A percentile compares a stretch with the other conserved stretches of the same genome.
Conservation (phyloP, 1,140 invertebrate species). For the Drosophila pallidifrons region DNA sequence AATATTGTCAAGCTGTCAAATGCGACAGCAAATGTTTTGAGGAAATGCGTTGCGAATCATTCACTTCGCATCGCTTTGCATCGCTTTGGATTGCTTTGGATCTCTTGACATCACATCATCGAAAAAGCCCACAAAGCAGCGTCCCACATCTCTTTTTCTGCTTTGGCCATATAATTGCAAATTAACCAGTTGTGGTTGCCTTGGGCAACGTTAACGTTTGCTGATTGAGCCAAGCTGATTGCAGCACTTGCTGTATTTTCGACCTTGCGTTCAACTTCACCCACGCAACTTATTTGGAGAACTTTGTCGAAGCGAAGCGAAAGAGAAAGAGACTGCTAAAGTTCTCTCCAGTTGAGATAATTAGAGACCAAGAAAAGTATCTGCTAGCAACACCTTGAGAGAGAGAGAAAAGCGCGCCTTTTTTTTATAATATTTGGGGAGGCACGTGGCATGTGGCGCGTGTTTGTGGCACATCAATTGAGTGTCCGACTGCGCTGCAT, state of each 20-base stretch:
- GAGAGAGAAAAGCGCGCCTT: conserved; percentile 34
- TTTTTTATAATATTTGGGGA: not conserved
- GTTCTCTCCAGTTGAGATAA: conserved; percentile 12
- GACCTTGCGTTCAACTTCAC: conserved; percentile 36
- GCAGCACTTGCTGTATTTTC: conserved; percentile 24
- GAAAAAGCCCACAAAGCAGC: not conserved
- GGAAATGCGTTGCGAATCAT: conserved; percentile 72
- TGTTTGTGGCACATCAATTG: conserved; percentile 53
- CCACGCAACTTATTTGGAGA: conserved; percentile 32
- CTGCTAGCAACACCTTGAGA: conserved; percentile 33
- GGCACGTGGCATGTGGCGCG: conserved; percentile 58
- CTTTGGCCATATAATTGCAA: conserved; percentile 40
- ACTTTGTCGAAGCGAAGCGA: conserved; percentile 18
- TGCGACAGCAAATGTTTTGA: conserved; percentile 17
- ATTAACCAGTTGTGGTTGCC: conserved; percentile 41
- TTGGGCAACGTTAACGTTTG: conserved; percentile 28
- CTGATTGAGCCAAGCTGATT: conserved; percentile 33
- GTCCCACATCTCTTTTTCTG: conserved; percentile 27
- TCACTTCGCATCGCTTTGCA: not conserved
- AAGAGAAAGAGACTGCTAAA: not conserved
- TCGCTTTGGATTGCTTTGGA: no score
- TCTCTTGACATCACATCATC: not conserved
- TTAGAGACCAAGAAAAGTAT: conserved; percentile 5
- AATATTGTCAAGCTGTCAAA: conserved; percentile 47
- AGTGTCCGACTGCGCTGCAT: conserved; percentile 47